Conservation (phyloP, 2,113 vertebrate genomes). For the Hippopotamus amphibius region DNA sequence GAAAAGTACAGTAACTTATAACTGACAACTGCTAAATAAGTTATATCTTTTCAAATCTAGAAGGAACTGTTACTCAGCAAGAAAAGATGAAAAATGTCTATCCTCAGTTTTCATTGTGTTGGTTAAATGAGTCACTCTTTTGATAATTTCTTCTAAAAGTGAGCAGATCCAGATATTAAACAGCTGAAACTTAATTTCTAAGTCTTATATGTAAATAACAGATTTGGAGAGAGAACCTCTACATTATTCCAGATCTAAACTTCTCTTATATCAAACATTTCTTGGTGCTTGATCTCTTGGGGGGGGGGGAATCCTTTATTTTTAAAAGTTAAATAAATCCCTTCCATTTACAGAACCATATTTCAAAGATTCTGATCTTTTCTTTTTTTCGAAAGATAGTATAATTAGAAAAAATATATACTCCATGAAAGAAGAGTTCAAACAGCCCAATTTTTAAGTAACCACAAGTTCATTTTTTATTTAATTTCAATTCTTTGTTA, state of each 20-base stretch:
- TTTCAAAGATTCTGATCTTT: conserved; percentile 49
- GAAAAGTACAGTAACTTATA: neutral
- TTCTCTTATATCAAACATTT: conserved; percentile 18
- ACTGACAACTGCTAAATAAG: conserved; percentile 39
- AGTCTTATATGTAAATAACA: neutral
- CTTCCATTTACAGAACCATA: neutral
- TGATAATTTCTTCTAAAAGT: conserved; percentile 1
- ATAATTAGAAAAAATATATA: neutral
- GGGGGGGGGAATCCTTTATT: neutral
- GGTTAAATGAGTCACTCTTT: conserved; percentile 62
- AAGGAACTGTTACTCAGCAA: conserved; percentile 67
- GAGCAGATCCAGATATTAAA: conserved; percentile 41
- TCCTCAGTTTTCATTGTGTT: conserved; percentile 4
- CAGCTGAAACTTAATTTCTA: conserved; percentile 32
- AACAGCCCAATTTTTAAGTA: neutral
- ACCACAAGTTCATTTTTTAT: conserved; percentile 32
- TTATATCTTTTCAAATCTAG: conserved; percentile 63
- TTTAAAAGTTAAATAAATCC: conserved; percentile 3
- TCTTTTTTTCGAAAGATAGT: conserved; percentile 28
- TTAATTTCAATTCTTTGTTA: conserved; percentile 67
- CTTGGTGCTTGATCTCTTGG: conserved; percentile 23
- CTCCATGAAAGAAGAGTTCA: neutral
- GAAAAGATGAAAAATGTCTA: conserved; percentile 63
- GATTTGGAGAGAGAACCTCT: conserved; percentile 41
- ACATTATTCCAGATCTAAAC: conserved; percentile 4